Evolutionary conservation across 2,888 invertebrate species (phyloP).

Genomic region (Agrilus mali): DNA sequence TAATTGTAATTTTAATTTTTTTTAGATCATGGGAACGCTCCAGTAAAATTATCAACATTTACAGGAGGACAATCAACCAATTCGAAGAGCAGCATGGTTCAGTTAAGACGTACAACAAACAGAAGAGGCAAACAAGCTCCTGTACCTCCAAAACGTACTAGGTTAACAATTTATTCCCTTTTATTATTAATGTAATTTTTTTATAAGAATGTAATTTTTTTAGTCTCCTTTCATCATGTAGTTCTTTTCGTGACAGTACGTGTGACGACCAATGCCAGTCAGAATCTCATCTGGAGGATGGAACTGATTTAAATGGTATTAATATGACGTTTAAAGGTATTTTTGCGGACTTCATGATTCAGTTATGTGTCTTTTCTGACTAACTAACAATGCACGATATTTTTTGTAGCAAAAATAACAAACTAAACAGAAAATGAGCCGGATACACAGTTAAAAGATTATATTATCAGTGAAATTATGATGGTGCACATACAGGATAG

Average conservation of each 20-base stretch:
- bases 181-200: conserved; percentile 1
- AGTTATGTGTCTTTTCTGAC: conserved; percentile 13
- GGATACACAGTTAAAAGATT: too few species aligned
- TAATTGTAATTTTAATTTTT: too few species aligned
- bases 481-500: too few species aligned
- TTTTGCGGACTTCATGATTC: conserved; percentile 13
- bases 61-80: conserved; percentile 39
- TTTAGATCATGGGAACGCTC: not conserved
- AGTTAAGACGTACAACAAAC: conserved; percentile 76
- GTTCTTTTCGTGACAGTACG: conserved; percentile 75
- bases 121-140: conserved; percentile 89
- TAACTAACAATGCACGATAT: not conserved
- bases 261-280: conserved; percentile 52
- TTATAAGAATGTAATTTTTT: conserved; percentile 19
- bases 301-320: conserved; percentile 40
- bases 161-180: conserved; percentile 39
- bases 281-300: conserved; percentile 40
- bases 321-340: conserved; percentile 32
- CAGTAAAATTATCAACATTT: conserved; percentile 50
- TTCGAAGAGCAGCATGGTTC: conserved; percentile 55
- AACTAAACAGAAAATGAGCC: too few species aligned
- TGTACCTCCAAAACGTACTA: conserved; percentile 89
- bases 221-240: conserved; percentile 70
- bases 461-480: too few species aligned
- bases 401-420: too few species aligned